Conservation (phyloP, 2,113 vertebrate species). For the Aphyosemion australe region DNA sequence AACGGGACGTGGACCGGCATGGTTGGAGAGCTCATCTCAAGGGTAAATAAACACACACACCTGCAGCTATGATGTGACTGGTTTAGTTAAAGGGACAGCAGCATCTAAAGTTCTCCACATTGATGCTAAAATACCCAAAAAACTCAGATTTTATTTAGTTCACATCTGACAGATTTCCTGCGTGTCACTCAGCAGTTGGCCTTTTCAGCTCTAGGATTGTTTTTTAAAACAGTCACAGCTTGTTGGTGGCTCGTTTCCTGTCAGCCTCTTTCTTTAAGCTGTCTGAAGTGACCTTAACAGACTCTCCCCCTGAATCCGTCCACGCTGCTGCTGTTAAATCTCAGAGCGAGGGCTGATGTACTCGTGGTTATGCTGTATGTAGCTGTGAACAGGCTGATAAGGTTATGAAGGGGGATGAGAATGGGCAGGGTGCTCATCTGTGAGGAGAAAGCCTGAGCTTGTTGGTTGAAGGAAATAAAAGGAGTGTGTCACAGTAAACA, state of each 20-base stretch:
- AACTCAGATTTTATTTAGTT: slow-evolving; percentile 7
- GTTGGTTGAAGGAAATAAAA: slow-evolving; percentile 47
- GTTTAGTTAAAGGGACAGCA: not conserved
- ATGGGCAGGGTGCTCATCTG: not conserved
- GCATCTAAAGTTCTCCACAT: not conserved
- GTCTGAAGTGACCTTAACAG: slow-evolving; percentile 50
- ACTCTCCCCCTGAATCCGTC: not conserved
- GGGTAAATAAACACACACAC: slow-evolving; percentile 75
- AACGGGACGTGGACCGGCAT: slow-evolving; percentile 97
- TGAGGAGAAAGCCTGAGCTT: slow-evolving; percentile 37
- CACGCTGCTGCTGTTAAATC: slow-evolving; percentile 33
- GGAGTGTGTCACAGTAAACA: slow-evolving; percentile 11
- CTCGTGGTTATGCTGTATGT: not conserved
- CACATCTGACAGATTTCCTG: slow-evolving; percentile 21
- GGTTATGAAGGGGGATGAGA: slow-evolving; percentile 8
- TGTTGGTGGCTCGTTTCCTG: slow-evolving; percentile 44
- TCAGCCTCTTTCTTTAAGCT: slow-evolving; percentile 42
- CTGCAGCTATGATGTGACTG: no score
- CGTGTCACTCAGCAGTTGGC: slow-evolving; percentile 28
- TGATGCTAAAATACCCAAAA: not conserved
- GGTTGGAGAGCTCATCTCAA: slow-evolving; percentile 95
- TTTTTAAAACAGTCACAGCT: slow-evolving; percentile 45
- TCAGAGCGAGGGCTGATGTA: slow-evolving; percentile 33
- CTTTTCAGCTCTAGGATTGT: slow-evolving; percentile 36
- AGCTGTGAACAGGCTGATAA: slow-evolving; percentile 41